These are phyloP conservation scores for Gonocerus acuteangulatus DNA, from an alignment of 2,888 invertebrate genomes.

Conservation along the genomic window DNA sequence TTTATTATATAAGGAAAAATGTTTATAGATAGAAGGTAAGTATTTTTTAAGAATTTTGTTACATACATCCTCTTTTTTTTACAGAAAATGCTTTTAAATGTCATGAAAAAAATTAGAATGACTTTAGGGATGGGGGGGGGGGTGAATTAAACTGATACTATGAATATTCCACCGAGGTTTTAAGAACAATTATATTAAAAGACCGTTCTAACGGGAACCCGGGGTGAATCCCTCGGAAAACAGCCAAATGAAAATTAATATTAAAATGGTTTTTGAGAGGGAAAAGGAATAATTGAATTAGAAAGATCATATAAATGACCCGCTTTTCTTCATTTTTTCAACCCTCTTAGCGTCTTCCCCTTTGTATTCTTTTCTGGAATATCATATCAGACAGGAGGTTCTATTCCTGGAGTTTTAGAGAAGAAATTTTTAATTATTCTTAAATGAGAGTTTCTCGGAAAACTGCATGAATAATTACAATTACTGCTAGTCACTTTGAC, in stretches of 20 bases:
- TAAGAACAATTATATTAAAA: conserved; percentile 22
- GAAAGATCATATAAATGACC: conserved; percentile 21
- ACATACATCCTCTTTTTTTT: too few relatives aligned
- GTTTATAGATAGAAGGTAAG: too few relatives aligned
- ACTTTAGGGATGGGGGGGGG: background rate
- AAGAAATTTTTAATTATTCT: too few relatives aligned
- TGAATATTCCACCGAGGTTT: conserved; percentile 19
- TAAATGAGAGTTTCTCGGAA: too few relatives aligned
- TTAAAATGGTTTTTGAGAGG: conserved; percentile 9
- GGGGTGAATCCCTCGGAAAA: background rate
- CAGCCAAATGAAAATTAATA: conserved; percentile 20
- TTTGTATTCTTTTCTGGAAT: background rate
- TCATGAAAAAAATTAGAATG: background rate
- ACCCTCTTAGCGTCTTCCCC: background rate
- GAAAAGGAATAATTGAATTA: conserved; percentile 22
- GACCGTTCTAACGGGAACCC: background rate
- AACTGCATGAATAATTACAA: too few relatives aligned
- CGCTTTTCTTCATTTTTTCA: background rate
- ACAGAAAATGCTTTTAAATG: too few relatives aligned
- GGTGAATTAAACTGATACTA: conserved; percentile 4
- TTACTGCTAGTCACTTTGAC: too few relatives aligned
- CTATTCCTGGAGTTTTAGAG: too few relatives aligned
- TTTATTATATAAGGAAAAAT: too few relatives aligned
- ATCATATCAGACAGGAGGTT: too few relatives aligned
- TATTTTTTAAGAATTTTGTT: too few relatives aligned